A percentile compares a stretch with the other conserved stretches of the same genome.
Evolutionary conservation across 2,888 invertebrate genomes (phyloP).

Genomic region (Charanyca ferruginea): DNA sequence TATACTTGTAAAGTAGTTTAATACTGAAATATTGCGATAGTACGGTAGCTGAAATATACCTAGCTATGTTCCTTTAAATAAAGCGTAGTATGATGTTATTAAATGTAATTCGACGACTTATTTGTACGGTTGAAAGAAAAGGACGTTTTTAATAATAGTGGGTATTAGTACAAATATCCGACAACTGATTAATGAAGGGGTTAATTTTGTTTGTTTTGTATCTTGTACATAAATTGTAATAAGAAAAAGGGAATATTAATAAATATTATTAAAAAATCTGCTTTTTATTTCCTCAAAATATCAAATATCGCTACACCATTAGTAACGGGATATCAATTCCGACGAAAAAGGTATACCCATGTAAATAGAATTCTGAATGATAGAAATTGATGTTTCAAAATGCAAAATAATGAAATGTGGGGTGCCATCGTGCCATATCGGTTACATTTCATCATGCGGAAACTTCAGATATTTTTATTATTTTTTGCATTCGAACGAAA

Average conservation of each 20-base stretch:
- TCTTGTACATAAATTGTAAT: slow-evolving; percentile 89
- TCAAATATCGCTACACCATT: slow-evolving; percentile 5
- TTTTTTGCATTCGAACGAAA: slow-evolving; percentile 33
- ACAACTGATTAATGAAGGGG: slow-evolving; percentile 58
- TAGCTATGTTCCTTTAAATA: slow-evolving; percentile 85
- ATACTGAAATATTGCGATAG: slow-evolving; percentile 78
- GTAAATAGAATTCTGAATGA: slow-evolving; percentile 13
- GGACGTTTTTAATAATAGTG: slow-evolving; percentile 51
- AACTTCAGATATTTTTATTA: slow-evolving; percentile 20
- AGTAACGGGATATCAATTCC: slow-evolving; percentile 1
- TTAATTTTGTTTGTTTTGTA: slow-evolving; percentile 75
- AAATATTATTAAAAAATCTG: slow-evolving; percentile 80
- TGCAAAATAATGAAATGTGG: slow-evolving; percentile 32
- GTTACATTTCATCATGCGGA: slow-evolving; percentile 13
- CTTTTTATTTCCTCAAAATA: slow-evolving; percentile 49
- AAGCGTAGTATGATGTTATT: slow-evolving; percentile 81
- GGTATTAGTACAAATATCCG: slow-evolving; percentile 44
- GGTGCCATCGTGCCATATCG: slow-evolving; percentile 5
- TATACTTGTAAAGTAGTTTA: slow-evolving; percentile 86
- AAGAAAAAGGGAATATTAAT: slow-evolving; percentile 84
- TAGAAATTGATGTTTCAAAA: slow-evolving; percentile 23
- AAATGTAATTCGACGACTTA: slow-evolving; percentile 77
- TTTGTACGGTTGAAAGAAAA: slow-evolving; percentile 72
- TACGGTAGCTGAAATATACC: slow-evolving; percentile 82
- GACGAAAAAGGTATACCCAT: background rate